These are phyloP conservation scores for Aphidius gifuensis DNA, from an alignment of 1,140 invertebrate species.

Conservation along the genomic window DNA sequence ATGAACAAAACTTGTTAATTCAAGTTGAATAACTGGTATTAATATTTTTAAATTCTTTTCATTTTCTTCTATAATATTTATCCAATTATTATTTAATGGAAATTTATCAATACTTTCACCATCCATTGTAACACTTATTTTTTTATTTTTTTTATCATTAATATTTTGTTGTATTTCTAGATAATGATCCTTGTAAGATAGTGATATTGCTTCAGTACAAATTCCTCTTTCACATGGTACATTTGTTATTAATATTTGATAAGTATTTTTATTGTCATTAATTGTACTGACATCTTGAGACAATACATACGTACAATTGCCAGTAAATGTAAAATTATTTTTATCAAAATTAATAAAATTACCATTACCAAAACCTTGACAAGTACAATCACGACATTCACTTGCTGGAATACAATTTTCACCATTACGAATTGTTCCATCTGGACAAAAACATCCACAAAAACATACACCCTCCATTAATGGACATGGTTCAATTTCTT, in stretches of 20 bases:
- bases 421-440: slow-evolving; percentile 68
- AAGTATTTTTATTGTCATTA: slow-evolving; percentile 56
- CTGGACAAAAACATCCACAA: slow-evolving; percentile 80
- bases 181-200: slow-evolving; percentile 59
- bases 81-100: slow-evolving; percentile 46
- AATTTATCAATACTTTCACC: slow-evolving; percentile 38
- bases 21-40: slow-evolving; percentile 49
- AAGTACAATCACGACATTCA: slow-evolving; percentile 74
- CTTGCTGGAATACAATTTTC: slow-evolving; percentile 67
- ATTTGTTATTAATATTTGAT: slow-evolving; percentile 64
- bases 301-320: slow-evolving; percentile 77
- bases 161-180: slow-evolving; percentile 17
- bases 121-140: slow-evolving; percentile 37
- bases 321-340: slow-evolving; percentile 67
- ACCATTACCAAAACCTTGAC: slow-evolving; percentile 68
- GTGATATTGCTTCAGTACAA: slow-evolving; percentile 63
- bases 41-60: slow-evolving; percentile 49
- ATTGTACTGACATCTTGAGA: slow-evolving; percentile 59
- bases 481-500: slow-evolving; percentile 61
- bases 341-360: slow-evolving; percentile 74
- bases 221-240: slow-evolving; percentile 57
- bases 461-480: slow-evolving; percentile 66
- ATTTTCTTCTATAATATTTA: slow-evolving; percentile 41
- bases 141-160: neutral
- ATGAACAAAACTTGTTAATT: slow-evolving; percentile 37